Evolutionary conservation across 2,888 invertebrate genomes (phyloP), one percentile per base, ranked within the genome.

Genomic region (Drosophila cracens): DNA sequence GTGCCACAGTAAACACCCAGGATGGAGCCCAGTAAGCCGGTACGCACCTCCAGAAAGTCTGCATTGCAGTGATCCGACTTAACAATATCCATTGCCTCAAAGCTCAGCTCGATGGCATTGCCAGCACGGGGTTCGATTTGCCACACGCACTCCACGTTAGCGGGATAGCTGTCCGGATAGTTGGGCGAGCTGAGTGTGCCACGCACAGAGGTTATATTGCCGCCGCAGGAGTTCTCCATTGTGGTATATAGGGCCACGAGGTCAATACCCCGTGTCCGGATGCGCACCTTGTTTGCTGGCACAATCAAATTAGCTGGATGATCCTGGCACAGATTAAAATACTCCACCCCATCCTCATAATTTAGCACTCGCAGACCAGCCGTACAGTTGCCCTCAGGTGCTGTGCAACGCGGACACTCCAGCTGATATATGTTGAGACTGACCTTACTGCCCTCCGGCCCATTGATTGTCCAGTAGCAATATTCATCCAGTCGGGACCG

Each of bases 41-140:
- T 91, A 43, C 98, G 95, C 61, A 99, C 94, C 94, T 98, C 98
- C 29, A 99, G 93, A 91, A 96, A 98, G 92, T 98, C 98, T 52
- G 95, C 94, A 87, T 96, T 96, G 91, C 99, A 99, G 80, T 95
- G 94, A 4, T 96, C 95, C 18, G 96, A 96, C 18, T 93, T 91
- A 68, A 95, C 94, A 71, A 99, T 91, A 76, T 96, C 94, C 82
- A 99, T 95, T 25, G 93, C 92, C 74, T 94, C 94, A 91, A 98
- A 97, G 21, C 93, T 94, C 2, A 98, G 81, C 60, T 94, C 94
- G 18, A 97, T 93, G 82, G 93, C 94, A 91, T 96, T 97, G 27
- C 98, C 98, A 31, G 95, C 94, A 1, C 96, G 93, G 4, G 95
- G 94, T 33, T 92, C 90, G 10, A 98, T 92, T 1, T 92, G 94